Conservation (phyloP, 30 jellyfish, hydroid and myxozoan genomes). For the Sanderia malayensis region DNA sequence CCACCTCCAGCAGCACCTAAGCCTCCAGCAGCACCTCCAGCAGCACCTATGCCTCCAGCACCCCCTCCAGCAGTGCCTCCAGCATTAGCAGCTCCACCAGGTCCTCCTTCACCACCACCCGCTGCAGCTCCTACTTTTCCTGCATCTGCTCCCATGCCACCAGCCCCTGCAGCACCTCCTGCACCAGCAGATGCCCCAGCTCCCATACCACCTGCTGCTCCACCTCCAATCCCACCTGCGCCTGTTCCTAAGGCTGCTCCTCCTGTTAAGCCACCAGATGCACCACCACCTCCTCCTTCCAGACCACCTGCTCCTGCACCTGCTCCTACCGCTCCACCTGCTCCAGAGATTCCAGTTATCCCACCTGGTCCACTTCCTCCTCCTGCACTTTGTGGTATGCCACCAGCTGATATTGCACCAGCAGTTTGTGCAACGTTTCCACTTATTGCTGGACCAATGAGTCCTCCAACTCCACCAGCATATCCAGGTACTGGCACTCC, state of each 20-base stretch:
- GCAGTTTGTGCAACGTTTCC: slow-evolving; percentile 62
- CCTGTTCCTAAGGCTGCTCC: slow-evolving; percentile 66
- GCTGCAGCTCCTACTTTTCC: slow-evolving; percentile 67
- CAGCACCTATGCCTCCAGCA: slow-evolving; percentile 55
- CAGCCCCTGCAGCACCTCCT: slow-evolving; percentile 72
- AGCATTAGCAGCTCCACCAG: slow-evolving; percentile 45
- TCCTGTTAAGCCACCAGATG: slow-evolving; percentile 61
- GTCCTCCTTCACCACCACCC: slow-evolving; percentile 65
- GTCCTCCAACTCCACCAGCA: slow-evolving; percentile 73
- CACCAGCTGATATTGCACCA: slow-evolving; percentile 73
- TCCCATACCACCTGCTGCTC: slow-evolving; percentile 65
- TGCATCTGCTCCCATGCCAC: slow-evolving; percentile 60
- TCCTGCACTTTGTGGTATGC: slow-evolving; percentile 58
- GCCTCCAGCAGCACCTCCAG: slow-evolving; percentile 46
- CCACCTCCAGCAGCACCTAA: slow-evolving; percentile 56
- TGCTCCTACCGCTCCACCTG: slow-evolving; percentile 82
- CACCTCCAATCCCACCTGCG: slow-evolving; percentile 57
- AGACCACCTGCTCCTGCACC: slow-evolving; percentile 79
- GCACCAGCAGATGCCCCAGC: slow-evolving; percentile 67
- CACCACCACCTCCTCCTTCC: slow-evolving; percentile 79
- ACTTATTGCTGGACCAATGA: slow-evolving; percentile 54
- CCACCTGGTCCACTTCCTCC: slow-evolving; percentile 77
- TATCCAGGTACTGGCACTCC: slow-evolving; percentile 67
- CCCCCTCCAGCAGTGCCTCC: slow-evolving; percentile 56
- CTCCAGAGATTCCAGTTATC: slow-evolving; percentile 58